Conservation (phyloP, 2,888 invertebrate species). For the Lithophane socia region DNA sequence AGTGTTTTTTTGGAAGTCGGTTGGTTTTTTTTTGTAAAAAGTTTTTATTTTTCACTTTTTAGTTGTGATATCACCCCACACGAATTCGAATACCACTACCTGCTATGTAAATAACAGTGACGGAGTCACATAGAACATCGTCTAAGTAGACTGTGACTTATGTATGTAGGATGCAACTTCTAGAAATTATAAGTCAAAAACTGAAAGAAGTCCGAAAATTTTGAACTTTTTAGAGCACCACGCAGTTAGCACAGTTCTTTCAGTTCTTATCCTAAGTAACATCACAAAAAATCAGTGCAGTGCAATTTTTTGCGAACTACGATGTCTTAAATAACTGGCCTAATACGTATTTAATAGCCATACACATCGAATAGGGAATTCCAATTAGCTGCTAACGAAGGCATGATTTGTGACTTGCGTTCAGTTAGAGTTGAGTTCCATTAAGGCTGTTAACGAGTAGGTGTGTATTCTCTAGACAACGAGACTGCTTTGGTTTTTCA, state of each 20-base stretch:
- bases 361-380: slow-evolving; percentile 13
- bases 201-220: background rate
- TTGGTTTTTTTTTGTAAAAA: no score
- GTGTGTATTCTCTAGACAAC: slow-evolving; percentile 1
- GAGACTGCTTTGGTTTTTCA: background rate
- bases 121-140: no score
- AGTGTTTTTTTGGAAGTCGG: no score
- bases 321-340: background rate
- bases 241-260: no score
- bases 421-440: slow-evolving; percentile 21
- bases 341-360: background rate
- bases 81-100: no score
- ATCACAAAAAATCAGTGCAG: background rate
- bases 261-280: background rate
- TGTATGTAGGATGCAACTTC: no score
- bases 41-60: no score
- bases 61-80: no score
- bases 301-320: background rate
- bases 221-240: background rate
- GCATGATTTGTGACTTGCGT: slow-evolving; percentile 40
- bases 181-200: no score
- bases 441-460: slow-evolving; percentile 9
- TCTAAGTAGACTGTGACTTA: no score
- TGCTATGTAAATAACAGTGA: no score
- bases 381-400: slow-evolving; percentile 43